A percentile compares a stretch with the other conserved stretches of the same genome.
Evolutionary conservation across 2,113 vertebrate genomes (phyloP).

Genomic region (Uropsilus gracilis): DNA sequence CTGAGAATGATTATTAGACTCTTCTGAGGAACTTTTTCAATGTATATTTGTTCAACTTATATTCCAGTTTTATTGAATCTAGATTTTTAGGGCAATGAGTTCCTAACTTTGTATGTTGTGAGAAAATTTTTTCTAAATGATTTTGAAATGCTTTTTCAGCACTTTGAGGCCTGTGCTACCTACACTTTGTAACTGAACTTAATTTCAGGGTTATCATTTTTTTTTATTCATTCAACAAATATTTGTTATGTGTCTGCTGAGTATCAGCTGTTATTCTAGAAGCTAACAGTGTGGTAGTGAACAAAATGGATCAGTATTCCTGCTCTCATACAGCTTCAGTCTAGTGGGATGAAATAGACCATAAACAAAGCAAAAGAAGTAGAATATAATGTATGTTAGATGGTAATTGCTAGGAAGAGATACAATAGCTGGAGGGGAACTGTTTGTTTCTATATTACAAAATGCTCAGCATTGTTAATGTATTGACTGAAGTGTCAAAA

Average conservation of each 20-base stretch:
- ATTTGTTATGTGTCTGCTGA: constrained; percentile 15
- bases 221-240: constrained; percentile 3
- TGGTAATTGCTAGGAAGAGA: constrained; percentile 5
- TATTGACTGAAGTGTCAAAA: too few species aligned
- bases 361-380: constrained; percentile 43
- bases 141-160: background rate
- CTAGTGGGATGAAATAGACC: background rate
- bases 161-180: constrained; percentile 19
- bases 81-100: constrained; percentile 14
- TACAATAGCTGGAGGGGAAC: background rate
- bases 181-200: constrained; percentile 20
- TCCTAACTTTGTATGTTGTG: background rate
- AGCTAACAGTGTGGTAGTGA: constrained; percentile 10
- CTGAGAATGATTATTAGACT: background rate
- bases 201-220: constrained; percentile 48
- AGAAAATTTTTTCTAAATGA: background rate
- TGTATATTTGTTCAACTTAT: background rate
- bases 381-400: background rate
- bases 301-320: background rate
- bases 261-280: constrained; percentile 6
- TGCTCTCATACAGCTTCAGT: background rate
- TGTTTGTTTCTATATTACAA: background rate
- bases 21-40: background rate
- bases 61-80: background rate
- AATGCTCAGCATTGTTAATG: too few species aligned